Conservation (phyloP, 2,888 invertebrate genomes). For the Phengaris arion region DNA sequence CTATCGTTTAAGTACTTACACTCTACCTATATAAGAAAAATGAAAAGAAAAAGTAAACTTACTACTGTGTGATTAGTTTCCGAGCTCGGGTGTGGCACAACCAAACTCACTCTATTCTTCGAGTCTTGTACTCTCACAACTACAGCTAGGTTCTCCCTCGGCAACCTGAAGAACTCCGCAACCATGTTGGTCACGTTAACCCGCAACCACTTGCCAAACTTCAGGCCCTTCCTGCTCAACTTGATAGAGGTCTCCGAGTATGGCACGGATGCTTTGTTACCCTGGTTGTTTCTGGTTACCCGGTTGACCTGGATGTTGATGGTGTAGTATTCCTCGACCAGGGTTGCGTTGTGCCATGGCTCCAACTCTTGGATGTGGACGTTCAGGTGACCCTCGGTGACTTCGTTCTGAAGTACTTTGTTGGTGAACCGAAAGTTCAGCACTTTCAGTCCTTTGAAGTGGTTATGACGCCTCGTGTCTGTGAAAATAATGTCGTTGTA, state of each 20-base stretch:
- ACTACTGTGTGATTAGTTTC: constrained; percentile 76
- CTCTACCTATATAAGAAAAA: not conserved
- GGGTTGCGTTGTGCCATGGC: constrained; percentile 55
- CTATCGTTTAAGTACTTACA: not conserved
- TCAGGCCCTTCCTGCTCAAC: constrained; percentile 73
- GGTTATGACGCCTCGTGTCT: constrained; percentile 84
- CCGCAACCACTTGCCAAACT: constrained; percentile 84
- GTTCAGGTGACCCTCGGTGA: constrained; percentile 84
- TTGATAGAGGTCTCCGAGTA: constrained; percentile 66
- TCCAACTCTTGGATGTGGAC: constrained; percentile 81
- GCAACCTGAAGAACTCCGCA: constrained; percentile 87
- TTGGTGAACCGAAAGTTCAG: constrained; percentile 86
- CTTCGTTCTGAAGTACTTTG: constrained; percentile 84
- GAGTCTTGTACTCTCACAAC: constrained; percentile 84
- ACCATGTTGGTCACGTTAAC: constrained; percentile 87
- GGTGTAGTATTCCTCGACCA: constrained; percentile 61
- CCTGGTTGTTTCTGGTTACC: constrained; percentile 65
- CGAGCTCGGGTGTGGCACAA: constrained; percentile 84
- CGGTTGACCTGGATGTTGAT: constrained; percentile 66
- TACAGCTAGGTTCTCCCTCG: constrained; percentile 87
- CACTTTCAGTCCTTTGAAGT: constrained; percentile 83
- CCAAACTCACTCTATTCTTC: constrained; percentile 80
- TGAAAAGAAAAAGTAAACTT: constrained; percentile 43
- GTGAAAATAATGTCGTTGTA: constrained; percentile 40
- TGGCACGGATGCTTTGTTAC: constrained; percentile 62